Evolutionary conservation across 2,888 invertebrate genomes (phyloP).

Genomic region (Trilocha varians): DNA sequence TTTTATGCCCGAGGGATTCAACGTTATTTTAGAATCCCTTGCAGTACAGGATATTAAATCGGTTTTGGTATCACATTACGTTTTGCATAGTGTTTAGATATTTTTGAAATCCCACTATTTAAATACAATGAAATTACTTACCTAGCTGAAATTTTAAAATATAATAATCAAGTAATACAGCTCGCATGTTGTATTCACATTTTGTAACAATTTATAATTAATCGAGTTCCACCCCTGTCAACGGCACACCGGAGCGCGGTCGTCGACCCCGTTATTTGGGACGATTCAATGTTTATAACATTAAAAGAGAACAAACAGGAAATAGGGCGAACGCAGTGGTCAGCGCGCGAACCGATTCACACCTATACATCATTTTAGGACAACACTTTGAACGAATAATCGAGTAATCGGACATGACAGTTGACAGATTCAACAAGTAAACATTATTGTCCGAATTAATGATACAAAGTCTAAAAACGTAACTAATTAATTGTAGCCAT

Average conservation of each 20-base stretch:
- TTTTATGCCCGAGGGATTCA: too few species aligned
- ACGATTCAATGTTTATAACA: conserved; percentile 51
- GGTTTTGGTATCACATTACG: too few species aligned
- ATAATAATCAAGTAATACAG: too few species aligned
- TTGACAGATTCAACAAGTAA: conserved; percentile 20
- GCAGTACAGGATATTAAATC: too few species aligned
- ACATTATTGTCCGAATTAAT: conserved; percentile 11
- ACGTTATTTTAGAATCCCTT: too few species aligned
- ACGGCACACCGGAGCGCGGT: conserved; percentile 38
- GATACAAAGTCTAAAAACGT: too few species aligned
- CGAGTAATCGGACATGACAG: conserved; percentile 21
- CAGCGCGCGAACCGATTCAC: conserved; percentile 6
- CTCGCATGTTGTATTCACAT: conserved; percentile 49
- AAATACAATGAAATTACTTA: too few species aligned
- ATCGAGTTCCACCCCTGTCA: conserved; percentile 60
- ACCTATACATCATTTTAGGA: conserved; percentile 32
- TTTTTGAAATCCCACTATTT: too few species aligned
- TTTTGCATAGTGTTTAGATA: too few species aligned
- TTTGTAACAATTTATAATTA: conserved; percentile 62
- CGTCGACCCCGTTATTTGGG: conserved; percentile 61
- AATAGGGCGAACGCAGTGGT: conserved; percentile 35
- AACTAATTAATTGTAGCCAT: too few species aligned
- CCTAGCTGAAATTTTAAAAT: too few species aligned
- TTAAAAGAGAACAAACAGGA: conserved; percentile 44
- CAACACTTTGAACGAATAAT: conserved; percentile 17